Evolutionary conservation across 2,797 vertebrate genomes (phyloP), one percentile per base, ranked within the genome.

Genomic region (Malurus leucopterus): DNA sequence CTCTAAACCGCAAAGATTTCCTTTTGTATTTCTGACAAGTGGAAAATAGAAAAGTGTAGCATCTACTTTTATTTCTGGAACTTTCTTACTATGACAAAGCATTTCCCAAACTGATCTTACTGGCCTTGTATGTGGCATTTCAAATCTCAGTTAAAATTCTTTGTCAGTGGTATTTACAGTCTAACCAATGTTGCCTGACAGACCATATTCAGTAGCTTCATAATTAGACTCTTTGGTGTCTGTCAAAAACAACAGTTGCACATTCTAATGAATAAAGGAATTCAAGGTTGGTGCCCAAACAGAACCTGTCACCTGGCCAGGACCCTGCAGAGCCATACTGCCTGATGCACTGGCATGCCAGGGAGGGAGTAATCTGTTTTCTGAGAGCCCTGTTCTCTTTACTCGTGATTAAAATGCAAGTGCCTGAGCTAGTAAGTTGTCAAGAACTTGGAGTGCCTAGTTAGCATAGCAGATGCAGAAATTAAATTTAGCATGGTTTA

Each of bases 341-440:
- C 1, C 0, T 2, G 2, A 14, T 68, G 44, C 0, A 1, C 38
- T 83, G 47, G 17, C 16, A 9, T 30, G 16, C 54, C 62, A 63
- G 43, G 50, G 46, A 65, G 32, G 30, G 24, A 70, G 43, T 30
- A 27, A 2, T 50, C 74, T 54, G 18, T 72, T 85, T 38, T 57
- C 30, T 8, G 9, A 71, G 41, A 50, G 14, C 34, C 20, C 38
- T 53, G 10, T 68, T 77, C 12, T 49, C 41, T 71, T 59, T 59
- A 29, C 16, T 70, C 3, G 2, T 24, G 9, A 34, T 68, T 63
- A 69, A 92, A 86, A 59, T 75, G 43, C 43, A 64, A 59, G 54
- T 86, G 30, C 24, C 58, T 63, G 58, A 81, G 67, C 50, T 84
- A 77, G 13, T 70, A 74, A 68, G 24, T 54, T 5, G 4, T 67